phyloP scores from a whole-genome alignment of 2,888 invertebrate genomes.

The Acronicta aceris region DNA sequence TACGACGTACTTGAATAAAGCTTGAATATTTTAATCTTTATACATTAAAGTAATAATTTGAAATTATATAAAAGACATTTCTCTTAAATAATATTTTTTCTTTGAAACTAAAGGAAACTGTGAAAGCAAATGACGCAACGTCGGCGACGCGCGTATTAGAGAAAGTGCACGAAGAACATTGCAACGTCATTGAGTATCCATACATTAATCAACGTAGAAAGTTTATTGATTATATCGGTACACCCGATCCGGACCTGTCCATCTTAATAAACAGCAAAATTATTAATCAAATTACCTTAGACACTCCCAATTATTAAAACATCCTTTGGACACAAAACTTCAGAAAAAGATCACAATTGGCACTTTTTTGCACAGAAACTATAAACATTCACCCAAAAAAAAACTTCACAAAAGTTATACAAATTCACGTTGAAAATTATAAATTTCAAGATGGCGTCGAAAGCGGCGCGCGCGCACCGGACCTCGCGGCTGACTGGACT shows the following conservation, averaged over 20 bases:
- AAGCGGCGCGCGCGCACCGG: constrained; percentile 72
- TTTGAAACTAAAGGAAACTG: constrained; percentile 57
- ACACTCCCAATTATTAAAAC: constrained; percentile 22
- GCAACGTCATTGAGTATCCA: constrained; percentile 70
- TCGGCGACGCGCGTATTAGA: constrained; percentile 65
- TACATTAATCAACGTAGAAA: constrained; percentile 81
- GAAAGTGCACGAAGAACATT: constrained; percentile 75
- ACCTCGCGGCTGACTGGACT: constrained; percentile 80
- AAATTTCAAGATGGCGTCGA: constrained; percentile 64
- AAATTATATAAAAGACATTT: background rate
- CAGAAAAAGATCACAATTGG: constrained; percentile 26
- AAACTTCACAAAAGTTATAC: constrained; percentile 42
- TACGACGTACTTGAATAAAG: background rate
- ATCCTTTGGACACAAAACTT: constrained; percentile 25
- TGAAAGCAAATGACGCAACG: constrained; percentile 74
- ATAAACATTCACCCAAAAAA: constrained; percentile 28
- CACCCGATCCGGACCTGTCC: constrained; percentile 50
- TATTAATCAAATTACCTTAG: constrained; percentile 50
- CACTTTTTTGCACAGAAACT: constrained; percentile 19
- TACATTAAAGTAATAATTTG: background rate
- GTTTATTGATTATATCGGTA: constrained; percentile 71
- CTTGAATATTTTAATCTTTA: background rate
- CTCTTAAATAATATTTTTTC: constrained; percentile 26
- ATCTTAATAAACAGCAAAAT: constrained; percentile 49
- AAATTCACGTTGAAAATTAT: constrained; percentile 45